Evolutionary conservation across 2,113 vertebrate species (phyloP).

Genomic region (Serinus canaria): DNA sequence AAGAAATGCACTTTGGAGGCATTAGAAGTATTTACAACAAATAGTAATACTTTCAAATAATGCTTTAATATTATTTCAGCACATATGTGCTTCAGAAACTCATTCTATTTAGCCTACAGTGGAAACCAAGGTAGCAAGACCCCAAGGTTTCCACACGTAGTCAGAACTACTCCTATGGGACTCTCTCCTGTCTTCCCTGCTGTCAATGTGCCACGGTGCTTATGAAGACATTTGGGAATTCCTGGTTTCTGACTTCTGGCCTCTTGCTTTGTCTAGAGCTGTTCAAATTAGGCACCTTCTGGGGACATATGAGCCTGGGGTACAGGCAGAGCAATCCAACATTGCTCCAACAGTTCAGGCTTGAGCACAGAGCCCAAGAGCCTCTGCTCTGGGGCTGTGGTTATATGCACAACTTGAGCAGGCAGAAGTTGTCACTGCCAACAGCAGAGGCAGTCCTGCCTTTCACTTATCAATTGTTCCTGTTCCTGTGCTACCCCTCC

Average conservation of each 20-base stretch:
- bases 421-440: not conserved
- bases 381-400: not conserved
- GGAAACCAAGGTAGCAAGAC: not conserved
- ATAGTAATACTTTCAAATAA: not conserved
- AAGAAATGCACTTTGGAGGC: not conserved
- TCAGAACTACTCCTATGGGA: not conserved
- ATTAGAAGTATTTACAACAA: not conserved
- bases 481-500: conserved; percentile 8
- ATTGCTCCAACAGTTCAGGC: not conserved
- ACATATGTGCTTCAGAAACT: not conserved
- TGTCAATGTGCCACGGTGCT: rapidly evolving
- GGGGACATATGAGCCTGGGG: not conserved
- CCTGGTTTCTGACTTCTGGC: not conserved
- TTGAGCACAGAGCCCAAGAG: not conserved
- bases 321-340: not conserved
- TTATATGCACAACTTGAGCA: not conserved
- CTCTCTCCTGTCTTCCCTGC: not conserved
- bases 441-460: not conserved
- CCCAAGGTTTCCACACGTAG: not conserved
- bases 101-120: not conserved
- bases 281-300: not conserved
- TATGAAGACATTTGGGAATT: not conserved
- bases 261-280: not conserved
- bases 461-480: conserved; percentile 4
- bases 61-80: not conserved